These are phyloP conservation scores for Leptoteleia sp. DNA, from an alignment of 1,140 invertebrate species.

Conservation along the genomic window DNA sequence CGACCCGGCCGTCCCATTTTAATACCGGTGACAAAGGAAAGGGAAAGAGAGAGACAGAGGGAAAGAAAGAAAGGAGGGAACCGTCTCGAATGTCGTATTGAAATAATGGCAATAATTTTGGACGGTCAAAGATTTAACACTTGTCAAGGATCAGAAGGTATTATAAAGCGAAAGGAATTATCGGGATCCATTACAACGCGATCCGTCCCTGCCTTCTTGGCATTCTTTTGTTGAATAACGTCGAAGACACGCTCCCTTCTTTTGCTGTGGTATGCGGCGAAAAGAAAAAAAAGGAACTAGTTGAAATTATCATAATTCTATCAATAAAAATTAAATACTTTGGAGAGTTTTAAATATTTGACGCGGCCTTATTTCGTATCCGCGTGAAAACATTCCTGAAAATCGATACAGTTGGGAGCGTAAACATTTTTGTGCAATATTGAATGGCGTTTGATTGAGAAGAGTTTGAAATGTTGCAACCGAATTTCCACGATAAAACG, in stretches of 20 bases:
- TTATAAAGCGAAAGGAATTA: conserved; percentile 35
- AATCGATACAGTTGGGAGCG: neutral
- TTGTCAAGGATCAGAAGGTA: conserved; percentile 1
- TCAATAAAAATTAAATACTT: conserved; percentile 57
- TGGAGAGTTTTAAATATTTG: conserved; percentile 38
- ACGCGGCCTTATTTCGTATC: conserved; percentile 15
- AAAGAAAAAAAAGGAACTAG: conserved; percentile 54
- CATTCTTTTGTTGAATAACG: conserved; percentile 73
- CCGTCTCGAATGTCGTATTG: neutral
- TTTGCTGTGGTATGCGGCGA: conserved; percentile 55
- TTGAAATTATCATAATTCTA: conserved; percentile 62
- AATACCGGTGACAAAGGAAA: too few species aligned
- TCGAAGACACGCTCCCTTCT: conserved; percentile 51
- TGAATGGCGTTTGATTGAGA: too few species aligned
- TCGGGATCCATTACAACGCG: conserved; percentile 29
- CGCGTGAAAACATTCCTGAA: neutral
- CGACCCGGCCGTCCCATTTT: too few species aligned
- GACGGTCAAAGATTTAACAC: neutral
- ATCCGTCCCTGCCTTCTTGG: conserved; percentile 62
- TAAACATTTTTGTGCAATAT: neutral
- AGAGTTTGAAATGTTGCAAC: too few species aligned
- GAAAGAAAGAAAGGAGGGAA: too few species aligned
- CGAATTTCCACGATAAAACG: too few species aligned
- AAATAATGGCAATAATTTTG: neutral
- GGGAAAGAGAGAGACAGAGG: too few species aligned